Evolutionary conservation across 1,140 invertebrate species (phyloP).

Genomic region (Halesus radiatus): DNA sequence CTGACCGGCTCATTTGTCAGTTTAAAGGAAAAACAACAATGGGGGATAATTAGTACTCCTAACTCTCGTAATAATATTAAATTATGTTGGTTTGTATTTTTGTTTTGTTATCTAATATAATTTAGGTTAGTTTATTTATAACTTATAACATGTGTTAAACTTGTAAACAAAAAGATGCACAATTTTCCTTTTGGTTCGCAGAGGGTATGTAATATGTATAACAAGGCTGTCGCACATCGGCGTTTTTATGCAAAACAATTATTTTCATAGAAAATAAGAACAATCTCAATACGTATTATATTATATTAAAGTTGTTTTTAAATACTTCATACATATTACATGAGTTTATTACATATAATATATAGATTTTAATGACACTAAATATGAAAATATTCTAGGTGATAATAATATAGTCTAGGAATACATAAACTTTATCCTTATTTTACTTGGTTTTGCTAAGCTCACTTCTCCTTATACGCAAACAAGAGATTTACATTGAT

Average conservation of each 20-base stretch:
- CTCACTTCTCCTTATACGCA: not conserved
- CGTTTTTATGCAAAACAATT: not conserved
- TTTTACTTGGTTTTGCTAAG: slow-evolving; percentile 6
- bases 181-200: no score
- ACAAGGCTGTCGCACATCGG: no score
- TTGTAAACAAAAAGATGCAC: no score
- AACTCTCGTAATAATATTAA: not conserved
- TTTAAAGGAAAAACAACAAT: no score
- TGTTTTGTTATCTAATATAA: not conserved
- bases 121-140: no score
- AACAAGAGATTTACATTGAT: not conserved
- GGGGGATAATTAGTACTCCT: no score
- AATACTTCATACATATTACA: slow-evolving; percentile 4
- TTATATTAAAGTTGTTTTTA: not conserved
- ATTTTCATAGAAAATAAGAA: slow-evolving; percentile 18
- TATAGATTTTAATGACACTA: slow-evolving; percentile 9
- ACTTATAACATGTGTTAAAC: no score
- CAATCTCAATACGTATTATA: not conserved
- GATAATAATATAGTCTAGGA: not conserved
- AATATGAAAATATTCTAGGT: slow-evolving; percentile 29
- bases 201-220: no score
- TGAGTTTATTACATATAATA: slow-evolving; percentile 16
- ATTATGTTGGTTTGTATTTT: not conserved
- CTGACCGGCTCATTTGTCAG: no score
- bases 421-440: not conserved